A percentile compares a stretch with the other conserved stretches of the same genome.
phyloP scores from a whole-genome alignment of 1,140 invertebrate species.

The Lasioglossum albipes region DNA sequence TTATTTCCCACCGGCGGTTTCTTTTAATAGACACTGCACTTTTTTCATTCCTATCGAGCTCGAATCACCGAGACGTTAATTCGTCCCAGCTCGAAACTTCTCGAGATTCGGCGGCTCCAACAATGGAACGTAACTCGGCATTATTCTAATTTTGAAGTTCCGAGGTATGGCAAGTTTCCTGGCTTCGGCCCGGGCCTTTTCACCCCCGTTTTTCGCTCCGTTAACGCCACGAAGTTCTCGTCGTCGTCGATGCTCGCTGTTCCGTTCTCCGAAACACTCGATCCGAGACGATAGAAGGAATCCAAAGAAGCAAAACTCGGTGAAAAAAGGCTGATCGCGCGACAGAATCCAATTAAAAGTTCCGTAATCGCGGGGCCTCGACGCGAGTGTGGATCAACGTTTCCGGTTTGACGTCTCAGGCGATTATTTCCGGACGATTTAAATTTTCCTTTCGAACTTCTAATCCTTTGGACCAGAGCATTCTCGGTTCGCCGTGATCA shows the following conservation, averaged over 20 bases:
- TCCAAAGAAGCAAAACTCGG: no score
- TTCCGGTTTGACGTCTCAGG: background rate
- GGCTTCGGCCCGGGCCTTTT: background rate
- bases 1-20: no score
- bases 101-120: background rate
- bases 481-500: background rate
- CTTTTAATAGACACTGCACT: no score
- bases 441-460: background rate
- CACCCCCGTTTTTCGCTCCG: constrained; percentile 5
- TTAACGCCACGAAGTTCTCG: background rate
- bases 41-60: background rate
- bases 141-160: constrained; percentile 41
- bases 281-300: background rate
- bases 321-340: background rate
- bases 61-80: constrained; percentile 4
- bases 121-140: constrained; percentile 11
- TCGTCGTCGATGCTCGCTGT: background rate
- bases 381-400: background rate
- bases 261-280: background rate
- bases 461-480: background rate
- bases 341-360: constrained; percentile 13
- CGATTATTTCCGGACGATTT: background rate
- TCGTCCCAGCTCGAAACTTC: constrained; percentile 2
- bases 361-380: background rate
- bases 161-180: constrained; percentile 1